A percentile compares a stretch with the other conserved stretches of the same genome.
These are phyloP conservation scores for Ptilorrhoa leucosticta DNA, from an alignment of 2,113 vertebrate genomes.

Conservation along the genomic window DNA sequence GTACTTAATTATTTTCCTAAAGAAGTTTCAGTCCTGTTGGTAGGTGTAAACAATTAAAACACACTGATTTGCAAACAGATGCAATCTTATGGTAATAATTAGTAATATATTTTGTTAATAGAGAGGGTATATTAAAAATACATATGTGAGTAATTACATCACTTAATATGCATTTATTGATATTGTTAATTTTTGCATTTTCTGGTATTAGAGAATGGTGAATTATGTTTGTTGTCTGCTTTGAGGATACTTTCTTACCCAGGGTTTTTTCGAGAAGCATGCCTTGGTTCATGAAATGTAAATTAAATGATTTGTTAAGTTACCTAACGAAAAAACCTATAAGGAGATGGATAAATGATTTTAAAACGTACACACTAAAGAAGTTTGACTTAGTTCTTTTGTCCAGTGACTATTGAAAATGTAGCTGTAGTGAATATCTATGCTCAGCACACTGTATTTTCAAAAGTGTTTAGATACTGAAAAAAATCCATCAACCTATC, in stretches of 20 bases:
- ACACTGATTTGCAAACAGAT: background rate
- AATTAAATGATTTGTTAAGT: background rate
- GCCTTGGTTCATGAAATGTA: background rate
- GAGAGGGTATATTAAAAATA: background rate
- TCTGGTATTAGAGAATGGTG: background rate
- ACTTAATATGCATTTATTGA: background rate
- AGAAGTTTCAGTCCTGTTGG: background rate
- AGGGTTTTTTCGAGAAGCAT: background rate
- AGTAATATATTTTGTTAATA: background rate
- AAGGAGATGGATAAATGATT: accelerated
- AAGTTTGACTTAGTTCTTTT: background rate
- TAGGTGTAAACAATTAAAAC: background rate
- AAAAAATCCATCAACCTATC: background rate
- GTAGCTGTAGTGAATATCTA: background rate
- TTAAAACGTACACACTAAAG: background rate
- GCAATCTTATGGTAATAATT: background rate
- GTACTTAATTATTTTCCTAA: constrained; percentile 12
- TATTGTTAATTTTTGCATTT: background rate
- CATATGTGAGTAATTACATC: background rate
- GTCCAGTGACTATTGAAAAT: background rate
- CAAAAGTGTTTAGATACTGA: accelerated
- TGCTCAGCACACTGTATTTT: background rate
- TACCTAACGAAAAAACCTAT: background rate
- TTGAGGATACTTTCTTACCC: background rate
- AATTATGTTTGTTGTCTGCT: background rate